Percentiles rank a stretch among this genome's conserved stretches.
Evolutionary conservation across 2,888 invertebrate genomes (phyloP).

Genomic region (Corythucha ciliata): DNA sequence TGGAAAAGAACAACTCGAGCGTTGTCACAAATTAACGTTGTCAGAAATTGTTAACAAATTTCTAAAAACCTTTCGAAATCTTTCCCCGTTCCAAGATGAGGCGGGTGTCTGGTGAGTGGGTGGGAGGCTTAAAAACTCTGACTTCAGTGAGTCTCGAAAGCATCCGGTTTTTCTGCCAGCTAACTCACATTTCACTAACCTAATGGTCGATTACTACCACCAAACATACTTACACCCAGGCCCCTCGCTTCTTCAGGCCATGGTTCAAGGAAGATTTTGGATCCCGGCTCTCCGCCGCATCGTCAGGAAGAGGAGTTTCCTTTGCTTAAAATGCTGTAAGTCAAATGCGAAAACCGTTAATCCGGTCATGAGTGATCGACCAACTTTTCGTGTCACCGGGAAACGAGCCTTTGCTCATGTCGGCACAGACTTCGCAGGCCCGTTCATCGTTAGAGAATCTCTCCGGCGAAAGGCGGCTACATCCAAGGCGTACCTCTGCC

Average conservation of each 20-base stretch:
- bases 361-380: slow-evolving; percentile 32
- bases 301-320: slow-evolving; percentile 7
- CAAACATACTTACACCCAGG: slow-evolving; percentile 15
- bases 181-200: slow-evolving; percentile 15
- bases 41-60: not conserved
- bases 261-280: slow-evolving; percentile 15
- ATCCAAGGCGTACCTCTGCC: slow-evolving; percentile 23
- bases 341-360: slow-evolving; percentile 16
- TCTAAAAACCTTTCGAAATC: not conserved
- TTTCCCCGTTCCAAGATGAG: slow-evolving; percentile 21
- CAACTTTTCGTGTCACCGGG: slow-evolving; percentile 21
- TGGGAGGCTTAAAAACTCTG: slow-evolving; percentile 20
- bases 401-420: slow-evolving; percentile 27
- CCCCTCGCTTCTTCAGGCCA: slow-evolving; percentile 4
- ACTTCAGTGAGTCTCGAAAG: slow-evolving; percentile 6
- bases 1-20: not conserved
- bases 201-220: slow-evolving; percentile 25
- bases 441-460: slow-evolving; percentile 21
- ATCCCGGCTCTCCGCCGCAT: slow-evolving; percentile 12
- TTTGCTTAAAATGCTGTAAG: slow-evolving; percentile 10
- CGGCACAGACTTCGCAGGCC: slow-evolving; percentile 34
- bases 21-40: too few relatives aligned
- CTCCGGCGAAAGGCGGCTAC: slow-evolving; percentile 15
- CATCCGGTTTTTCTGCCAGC: slow-evolving; percentile 25
- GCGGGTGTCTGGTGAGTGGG: slow-evolving; percentile 25